Base-by-base conservation (phyloP, 2,797 vertebrate species). In the Helicolenus hilgendorfi region DNA sequence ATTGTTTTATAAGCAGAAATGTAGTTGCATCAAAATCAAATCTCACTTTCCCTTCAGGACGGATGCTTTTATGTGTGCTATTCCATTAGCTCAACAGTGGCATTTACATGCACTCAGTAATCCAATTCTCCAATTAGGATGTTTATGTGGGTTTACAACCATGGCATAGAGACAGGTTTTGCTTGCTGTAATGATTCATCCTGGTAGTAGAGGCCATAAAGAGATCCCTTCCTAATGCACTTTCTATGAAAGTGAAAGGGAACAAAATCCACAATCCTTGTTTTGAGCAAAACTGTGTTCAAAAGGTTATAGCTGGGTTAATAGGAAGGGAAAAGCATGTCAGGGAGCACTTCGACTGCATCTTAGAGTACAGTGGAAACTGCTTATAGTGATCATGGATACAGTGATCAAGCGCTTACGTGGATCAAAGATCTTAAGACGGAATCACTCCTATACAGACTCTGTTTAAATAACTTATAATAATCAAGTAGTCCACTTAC, bases 81-180 rank as follows among this genome's bases (percentile, higher is more conserved):
- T 26, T 68, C 49, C 77, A 73, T 87, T 71, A 75, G 72, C 1
- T 22, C 20, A 72, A 49, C 24, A 59, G 24, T n/a, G 49, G 26
- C 35, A 13, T 79, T 84, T 63, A 63, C 60, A 27, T 74, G 29
- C 41, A 35, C 33, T 59, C 59, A 3, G 9, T 80, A 58, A 77
- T 74, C 45, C 14, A 74, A 15, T 78, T 62, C 22, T 56, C 6
- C 29, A 53, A 3, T 33, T 33, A 53, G 0, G 2, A 36, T 62
- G 27, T 64, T 72, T 41, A 41, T 80, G 63, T 55, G 22, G 14
- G 26, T 56, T 80, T 58, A 67, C 31, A 62, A 38, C 73, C n/a
- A 18, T 2, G 2, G 22, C 14, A 4, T 15, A 29, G 18, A 68
- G 4, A 55, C 45, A 5, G 18, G 27, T 45, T 68, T 63, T 64